Evolutionary conservation across 2,113 vertebrate genomes (phyloP).

Genomic region (Neolamprologus sp.): DNA sequence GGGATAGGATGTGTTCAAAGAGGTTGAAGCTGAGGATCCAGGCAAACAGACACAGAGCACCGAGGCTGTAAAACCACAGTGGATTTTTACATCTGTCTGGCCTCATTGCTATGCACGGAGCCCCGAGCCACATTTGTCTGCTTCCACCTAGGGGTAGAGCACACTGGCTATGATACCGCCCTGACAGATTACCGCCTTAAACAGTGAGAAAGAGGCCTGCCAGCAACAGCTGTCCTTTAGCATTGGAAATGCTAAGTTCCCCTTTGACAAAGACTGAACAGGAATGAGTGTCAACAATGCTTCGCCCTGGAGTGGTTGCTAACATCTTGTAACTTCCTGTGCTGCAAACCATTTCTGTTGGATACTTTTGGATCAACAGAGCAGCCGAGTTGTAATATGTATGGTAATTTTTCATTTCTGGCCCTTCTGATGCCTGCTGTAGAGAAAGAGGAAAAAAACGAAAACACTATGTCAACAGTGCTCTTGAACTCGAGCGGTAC

Average conservation of each 20-base stretch:
- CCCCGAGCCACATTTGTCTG: conserved; percentile 45
- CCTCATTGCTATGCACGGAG: conserved; percentile 67
- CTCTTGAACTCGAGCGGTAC: conserved; percentile 38
- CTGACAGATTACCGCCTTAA: conserved; percentile 62
- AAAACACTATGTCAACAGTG: conserved; percentile 18
- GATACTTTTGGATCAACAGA: conserved; percentile 21
- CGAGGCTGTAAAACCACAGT: conserved; percentile 49
- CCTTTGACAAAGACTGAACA: conserved; percentile 58
- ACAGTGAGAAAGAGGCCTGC: conserved; percentile 54
- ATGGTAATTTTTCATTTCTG: conserved; percentile 9
- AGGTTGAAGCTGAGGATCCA: conserved; percentile 16
- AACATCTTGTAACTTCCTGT: conserved; percentile 60
- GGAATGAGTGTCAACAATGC: conserved; percentile 54
- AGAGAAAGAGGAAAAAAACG: background rate
- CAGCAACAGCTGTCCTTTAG: conserved; percentile 74
- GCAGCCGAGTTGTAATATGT: conserved; percentile 20
- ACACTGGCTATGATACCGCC: conserved; percentile 40
- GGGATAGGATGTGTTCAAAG: conserved; percentile 10
- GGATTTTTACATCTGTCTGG: conserved; percentile 70
- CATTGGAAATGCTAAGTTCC: conserved; percentile 58
- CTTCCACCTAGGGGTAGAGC: conserved; percentile 37
- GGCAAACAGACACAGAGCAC: conserved; percentile 4
- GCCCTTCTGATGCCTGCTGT: background rate
- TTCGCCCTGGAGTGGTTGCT: conserved; percentile 27
- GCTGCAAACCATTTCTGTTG: conserved; percentile 37